Base-by-base conservation (phyloP, 2,888 invertebrate genomes). In the Marasmarcha lunaedactyla region DNA sequence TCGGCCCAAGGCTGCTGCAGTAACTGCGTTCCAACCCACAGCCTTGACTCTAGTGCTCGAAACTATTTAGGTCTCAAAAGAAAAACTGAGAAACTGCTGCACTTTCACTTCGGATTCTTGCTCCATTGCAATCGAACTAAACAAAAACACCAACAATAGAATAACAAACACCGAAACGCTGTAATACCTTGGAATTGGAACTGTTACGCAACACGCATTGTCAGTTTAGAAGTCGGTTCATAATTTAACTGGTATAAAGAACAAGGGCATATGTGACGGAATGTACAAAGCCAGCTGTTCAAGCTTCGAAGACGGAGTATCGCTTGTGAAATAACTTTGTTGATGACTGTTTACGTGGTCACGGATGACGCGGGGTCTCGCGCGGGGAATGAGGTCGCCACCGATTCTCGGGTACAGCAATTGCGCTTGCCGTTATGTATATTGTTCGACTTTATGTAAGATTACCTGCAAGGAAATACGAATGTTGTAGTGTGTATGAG, bases 311-410 rank as follows among this genome's bases (percentile, higher is more conserved):
- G 50, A 39, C 50, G 46, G 46, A 44, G 41, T 46, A 46, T 49
- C 46, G 42, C 48, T 51, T 52, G 52, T 51, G 51, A 52, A 54
- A 54, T 52, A 54, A 52, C 54, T 56, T 53, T 55, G 48, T 50
- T 51, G 56, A 59, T 60, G 54, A 57, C 55, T 59, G 56, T 53
- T 54, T 53, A 42, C 53, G 45, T 30, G n/a, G 20, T 9, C 26
- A 53, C 53, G 53, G 57, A 53, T 53, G 55, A 46, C 44, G 45
- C 50, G 49, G 46, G 50, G 50, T 46, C 46, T 40, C 42, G 45
- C 52, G 61, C 49, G 61, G 59, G 66, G 68, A 62, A 78, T 60
- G 70, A 69, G 74, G 72, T 72, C 71, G 65, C 51, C 55, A n/a
- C 2, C 30, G 10, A 30, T n/a, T 30, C 30, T 30, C 30, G 30